phyloP scores from a whole-genome alignment of 1,140 invertebrate genomes.

The Drosophila nigromelanica region DNA sequence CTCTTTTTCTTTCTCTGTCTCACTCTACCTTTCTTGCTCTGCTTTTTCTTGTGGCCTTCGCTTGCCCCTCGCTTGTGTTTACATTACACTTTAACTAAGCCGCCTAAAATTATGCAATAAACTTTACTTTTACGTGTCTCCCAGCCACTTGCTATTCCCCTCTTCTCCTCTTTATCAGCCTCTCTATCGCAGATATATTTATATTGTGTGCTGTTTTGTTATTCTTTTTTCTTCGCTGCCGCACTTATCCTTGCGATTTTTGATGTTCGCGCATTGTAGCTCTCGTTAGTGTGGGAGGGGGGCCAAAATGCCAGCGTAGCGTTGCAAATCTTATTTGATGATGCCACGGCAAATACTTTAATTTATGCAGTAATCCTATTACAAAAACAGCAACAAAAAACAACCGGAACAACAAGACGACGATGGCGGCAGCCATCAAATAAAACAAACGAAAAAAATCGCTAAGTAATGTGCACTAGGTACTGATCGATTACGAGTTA shows the following conservation, averaged over 20 bases:
- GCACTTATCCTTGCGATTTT: conserved; percentile 71
- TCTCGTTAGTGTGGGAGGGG: conserved; percentile 51
- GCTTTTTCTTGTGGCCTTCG: conserved; percentile 8
- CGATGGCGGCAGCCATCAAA: conserved; percentile 56
- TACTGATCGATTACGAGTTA: background rate
- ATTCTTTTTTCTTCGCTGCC: conserved; percentile 36
- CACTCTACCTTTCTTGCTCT: background rate
- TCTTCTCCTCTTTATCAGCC: background rate
- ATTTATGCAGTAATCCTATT: conserved; percentile 82
- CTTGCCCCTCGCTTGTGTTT: conserved; percentile 54
- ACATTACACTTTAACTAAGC: conserved; percentile 77
- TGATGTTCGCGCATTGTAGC: conserved; percentile 75
- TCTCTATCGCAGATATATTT: conserved; percentile 58
- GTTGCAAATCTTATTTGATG: conserved; percentile 79
- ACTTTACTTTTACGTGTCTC: conserved; percentile 76
- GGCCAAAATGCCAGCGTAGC: conserved; percentile 18
- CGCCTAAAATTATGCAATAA: conserved; percentile 78
- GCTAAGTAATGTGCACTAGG: background rate
- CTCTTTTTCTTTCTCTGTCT: conserved; percentile 6
- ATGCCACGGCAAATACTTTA: conserved; percentile 78
- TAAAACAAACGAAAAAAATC: conserved; percentile 28
- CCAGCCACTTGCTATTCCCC: conserved; percentile 45
- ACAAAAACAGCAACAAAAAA: conserved; percentile 56
- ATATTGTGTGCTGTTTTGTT: conserved; percentile 61
- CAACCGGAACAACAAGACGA: conserved; percentile 41